These are phyloP conservation scores for zebrafish (Danio rerio) DNA, from an alignment of 2,113 vertebrate species.

Conservation along the genomic window GRCz12tu NC_133191.1:3354501-3355000, in stretches of 20 bases:
- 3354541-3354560: too few relatives aligned
- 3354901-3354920: conserved; percentile 58
- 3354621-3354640: not conserved
- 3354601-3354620: too few relatives aligned
- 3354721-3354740: conserved; percentile 16
- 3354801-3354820: conserved; percentile 64
- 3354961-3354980: conserved; percentile 57
- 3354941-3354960: conserved; percentile 71
- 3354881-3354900: conserved; percentile 63
- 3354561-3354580: too few relatives aligned
- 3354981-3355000: conserved; percentile 25
- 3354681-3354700: conserved; percentile 6
- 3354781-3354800: conserved; percentile 36
- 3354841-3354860: conserved; percentile 67
- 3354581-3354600: too few relatives aligned
- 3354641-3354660: not conserved
- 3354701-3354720: conserved; percentile 1
- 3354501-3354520: too few relatives aligned
- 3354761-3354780: not conserved
- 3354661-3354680: conserved; percentile 10
- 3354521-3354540: too few relatives aligned
- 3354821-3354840: conserved; percentile 44
- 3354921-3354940: conserved; percentile 57
- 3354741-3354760: conserved; percentile 27
- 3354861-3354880: conserved; percentile 72